phyloP scores from a whole-genome alignment of 2,113 vertebrate species.

The Bubo scandiacus region DNA sequence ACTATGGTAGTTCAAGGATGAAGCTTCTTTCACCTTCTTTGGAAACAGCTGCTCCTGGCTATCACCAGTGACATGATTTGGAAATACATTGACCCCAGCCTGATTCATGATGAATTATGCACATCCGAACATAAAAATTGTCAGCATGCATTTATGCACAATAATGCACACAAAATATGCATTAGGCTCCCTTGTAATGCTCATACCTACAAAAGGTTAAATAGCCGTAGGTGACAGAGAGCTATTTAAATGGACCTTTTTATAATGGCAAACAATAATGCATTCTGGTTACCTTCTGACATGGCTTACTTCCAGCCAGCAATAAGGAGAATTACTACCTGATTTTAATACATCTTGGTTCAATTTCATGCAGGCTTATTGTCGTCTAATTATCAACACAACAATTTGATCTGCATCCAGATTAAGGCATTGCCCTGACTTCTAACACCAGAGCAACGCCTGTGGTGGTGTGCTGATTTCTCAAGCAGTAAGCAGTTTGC shows the following conservation, averaged over 20 bases:
- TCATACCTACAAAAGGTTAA: slow-evolving; percentile 63
- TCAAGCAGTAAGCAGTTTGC: slow-evolving; percentile 67
- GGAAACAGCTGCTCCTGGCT: slow-evolving; percentile 6
- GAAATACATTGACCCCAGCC: neutral
- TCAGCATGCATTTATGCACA: slow-evolving; percentile 14
- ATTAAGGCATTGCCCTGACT: slow-evolving; percentile 42
- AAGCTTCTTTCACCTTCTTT: slow-evolving; percentile 30
- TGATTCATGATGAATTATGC: slow-evolving; percentile 41
- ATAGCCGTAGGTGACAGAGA: slow-evolving; percentile 13
- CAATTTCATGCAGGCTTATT: slow-evolving; percentile 47
- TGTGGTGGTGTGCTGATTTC: slow-evolving; percentile 35
- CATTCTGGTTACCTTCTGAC: slow-evolving; percentile 38
- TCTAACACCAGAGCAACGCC: slow-evolving; percentile 22
- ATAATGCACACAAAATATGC: neutral
- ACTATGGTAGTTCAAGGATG: slow-evolving; percentile 26
- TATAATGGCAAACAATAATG: slow-evolving; percentile 42
- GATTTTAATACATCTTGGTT: slow-evolving; percentile 43
- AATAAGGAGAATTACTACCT: slow-evolving; percentile 54
- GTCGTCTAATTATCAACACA: slow-evolving; percentile 62
- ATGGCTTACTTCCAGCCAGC: slow-evolving; percentile 44
- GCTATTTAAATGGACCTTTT: slow-evolving; percentile 54
- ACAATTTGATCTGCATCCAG: slow-evolving; percentile 26
- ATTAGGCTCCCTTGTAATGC: slow-evolving; percentile 6
- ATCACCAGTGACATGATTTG: neutral
- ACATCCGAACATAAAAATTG: neutral